phyloP scores from a whole-genome alignment of 2,797 vertebrate species.

The Mus caroli region DNA sequence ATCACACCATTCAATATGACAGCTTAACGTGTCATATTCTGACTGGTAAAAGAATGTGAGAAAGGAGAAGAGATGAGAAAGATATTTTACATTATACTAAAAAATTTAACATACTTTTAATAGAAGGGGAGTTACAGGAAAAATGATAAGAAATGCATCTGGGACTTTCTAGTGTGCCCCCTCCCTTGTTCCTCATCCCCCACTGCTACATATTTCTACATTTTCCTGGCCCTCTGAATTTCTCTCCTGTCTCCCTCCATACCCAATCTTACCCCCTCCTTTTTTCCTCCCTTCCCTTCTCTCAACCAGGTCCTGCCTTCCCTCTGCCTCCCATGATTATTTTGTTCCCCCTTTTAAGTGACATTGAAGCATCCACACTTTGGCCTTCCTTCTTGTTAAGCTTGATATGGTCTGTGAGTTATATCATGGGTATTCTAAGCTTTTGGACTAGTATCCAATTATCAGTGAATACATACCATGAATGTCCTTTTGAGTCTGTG shows the following conservation, averaged over 20 bases:
- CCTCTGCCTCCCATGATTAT: not conserved
- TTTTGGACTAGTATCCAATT: not conserved
- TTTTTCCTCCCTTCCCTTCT: not conserved
- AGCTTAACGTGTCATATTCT: slow-evolving; percentile 37
- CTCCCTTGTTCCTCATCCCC: not conserved
- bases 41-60: slow-evolving; percentile 1
- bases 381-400: not conserved
- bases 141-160: not conserved
- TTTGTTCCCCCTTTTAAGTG: not conserved
- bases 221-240: not conserved
- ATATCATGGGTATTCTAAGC: not conserved
- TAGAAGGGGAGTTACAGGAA: slow-evolving; percentile 46
- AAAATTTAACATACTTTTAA: slow-evolving; percentile 21
- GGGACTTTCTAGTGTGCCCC: not conserved
- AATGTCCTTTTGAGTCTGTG: not conserved
- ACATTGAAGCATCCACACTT: not conserved
- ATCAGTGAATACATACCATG: not conserved
- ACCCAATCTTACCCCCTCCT: not conserved
- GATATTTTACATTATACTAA: slow-evolving; percentile 16
- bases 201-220: not conserved
- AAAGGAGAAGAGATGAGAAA: not conserved
- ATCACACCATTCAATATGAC: slow-evolving; percentile 25
- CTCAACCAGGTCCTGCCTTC: not conserved
- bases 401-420: not conserved
- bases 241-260: not conserved